Percentiles rank a stretch among this genome's conserved stretches.
Conservation (phyloP, 2,888 invertebrate species). For the Chalcis sispes region DNA sequence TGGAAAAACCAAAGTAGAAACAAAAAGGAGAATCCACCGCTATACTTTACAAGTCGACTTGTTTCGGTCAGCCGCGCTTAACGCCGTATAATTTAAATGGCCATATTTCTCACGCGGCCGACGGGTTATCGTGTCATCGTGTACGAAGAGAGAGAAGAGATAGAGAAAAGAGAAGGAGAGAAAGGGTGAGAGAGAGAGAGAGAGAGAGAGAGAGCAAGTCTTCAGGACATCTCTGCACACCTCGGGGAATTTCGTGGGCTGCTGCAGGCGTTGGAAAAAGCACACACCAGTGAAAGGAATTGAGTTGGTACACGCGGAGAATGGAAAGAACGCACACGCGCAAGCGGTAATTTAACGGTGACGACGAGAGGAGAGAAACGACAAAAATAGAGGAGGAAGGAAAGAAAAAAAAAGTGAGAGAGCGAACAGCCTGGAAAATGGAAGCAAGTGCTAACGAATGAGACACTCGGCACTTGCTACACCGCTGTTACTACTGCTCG, state of each 20-base stretch:
- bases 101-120: constrained; percentile 54
- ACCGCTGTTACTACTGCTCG: neutral
- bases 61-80: constrained; percentile 7
- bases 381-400: neutral
- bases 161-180: constrained; percentile 2
- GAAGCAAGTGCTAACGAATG: constrained; percentile 32
- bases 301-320: too few species aligned
- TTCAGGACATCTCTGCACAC: too few species aligned
- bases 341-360: constrained; percentile 35
- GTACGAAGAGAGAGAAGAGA: neutral
- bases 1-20: neutral
- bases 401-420: neutral
- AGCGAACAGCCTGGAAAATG: constrained; percentile 39
- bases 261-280: too few species aligned
- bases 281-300: too few species aligned
- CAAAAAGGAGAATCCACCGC: neutral
- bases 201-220: neutral
- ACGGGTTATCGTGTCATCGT: constrained; percentile 55
- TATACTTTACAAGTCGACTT: constrained; percentile 31
- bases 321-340: too few species aligned
- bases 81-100: constrained; percentile 57
- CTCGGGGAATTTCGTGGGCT: constrained; percentile 21
- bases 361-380: constrained; percentile 2
- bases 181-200: neutral
- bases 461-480: constrained; percentile 23